Percentiles rank a stretch among this genome's conserved stretches.
Conservation (phyloP, 2,888 invertebrate genomes). For the Idaea dimidiata region DNA sequence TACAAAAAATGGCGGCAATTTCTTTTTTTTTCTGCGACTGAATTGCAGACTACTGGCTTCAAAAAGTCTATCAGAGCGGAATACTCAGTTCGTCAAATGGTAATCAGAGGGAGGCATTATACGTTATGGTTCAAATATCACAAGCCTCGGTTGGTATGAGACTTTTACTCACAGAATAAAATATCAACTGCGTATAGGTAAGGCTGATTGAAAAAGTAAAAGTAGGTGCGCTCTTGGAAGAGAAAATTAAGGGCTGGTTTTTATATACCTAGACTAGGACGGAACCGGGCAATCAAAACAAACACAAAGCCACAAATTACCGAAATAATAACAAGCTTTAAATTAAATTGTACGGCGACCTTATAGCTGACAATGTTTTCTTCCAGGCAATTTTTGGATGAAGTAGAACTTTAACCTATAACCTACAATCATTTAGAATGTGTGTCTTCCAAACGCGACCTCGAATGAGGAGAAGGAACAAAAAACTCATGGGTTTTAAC, state of each 20-base stretch:
- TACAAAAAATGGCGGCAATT: conserved; percentile 55
- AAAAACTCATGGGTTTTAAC: too few species aligned
- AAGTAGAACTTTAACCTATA: too few species aligned
- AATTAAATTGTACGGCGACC: too few species aligned
- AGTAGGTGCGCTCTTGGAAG: conserved; percentile 17
- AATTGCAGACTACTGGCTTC: conserved; percentile 58
- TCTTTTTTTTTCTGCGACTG: conserved; percentile 52
- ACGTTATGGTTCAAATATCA: conserved; percentile 77
- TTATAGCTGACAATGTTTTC: too few species aligned
- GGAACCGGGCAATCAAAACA: too few species aligned
- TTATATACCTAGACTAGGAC: too few species aligned
- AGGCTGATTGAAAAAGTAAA: conserved; percentile 37
- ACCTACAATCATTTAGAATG: too few species aligned
- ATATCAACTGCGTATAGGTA: conserved; percentile 47
- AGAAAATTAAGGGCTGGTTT: conserved; percentile 6
- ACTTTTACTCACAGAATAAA: conserved; percentile 62
- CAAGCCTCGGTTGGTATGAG: conserved; percentile 53
- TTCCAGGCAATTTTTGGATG: too few species aligned
- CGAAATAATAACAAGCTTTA: too few species aligned
- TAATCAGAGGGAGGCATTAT: conserved; percentile 74
- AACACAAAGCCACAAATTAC: too few species aligned
- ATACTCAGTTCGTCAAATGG: conserved; percentile 75
- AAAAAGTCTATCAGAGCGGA: conserved; percentile 72
- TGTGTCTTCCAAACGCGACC: too few species aligned
- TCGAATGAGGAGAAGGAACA: too few species aligned